These are phyloP conservation scores for Pteronura brasiliensis DNA, from an alignment of 2,113 vertebrate species.

Conservation along the genomic window DNA sequence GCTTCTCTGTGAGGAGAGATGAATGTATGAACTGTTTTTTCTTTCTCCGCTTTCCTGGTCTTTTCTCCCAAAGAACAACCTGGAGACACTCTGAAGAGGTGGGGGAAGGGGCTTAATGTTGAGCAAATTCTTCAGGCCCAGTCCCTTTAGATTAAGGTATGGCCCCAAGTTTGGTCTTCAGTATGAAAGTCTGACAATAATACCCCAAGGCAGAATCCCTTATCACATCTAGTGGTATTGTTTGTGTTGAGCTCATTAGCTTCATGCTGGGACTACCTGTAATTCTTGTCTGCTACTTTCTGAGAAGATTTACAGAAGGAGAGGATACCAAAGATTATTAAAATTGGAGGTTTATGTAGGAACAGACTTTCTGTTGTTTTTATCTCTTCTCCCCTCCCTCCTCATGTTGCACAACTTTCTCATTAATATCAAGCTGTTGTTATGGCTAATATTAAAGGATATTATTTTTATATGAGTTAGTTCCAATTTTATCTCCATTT, in stretches of 20 bases:
- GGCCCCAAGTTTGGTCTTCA: conserved; percentile 56
- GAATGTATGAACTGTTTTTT: background rate
- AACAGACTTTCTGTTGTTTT: conserved; percentile 46
- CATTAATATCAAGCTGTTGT: background rate
- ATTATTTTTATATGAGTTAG: conserved; percentile 17
- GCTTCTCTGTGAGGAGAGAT: background rate
- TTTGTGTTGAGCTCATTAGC: conserved; percentile 80
- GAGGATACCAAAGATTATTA: conserved; percentile 69
- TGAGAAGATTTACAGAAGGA: conserved; percentile 69
- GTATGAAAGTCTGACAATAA: conserved; percentile 67
- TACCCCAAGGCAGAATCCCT: conserved; percentile 45
- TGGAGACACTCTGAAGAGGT: background rate
- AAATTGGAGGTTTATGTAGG: conserved; percentile 56
- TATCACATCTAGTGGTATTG: conserved; percentile 47
- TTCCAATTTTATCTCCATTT: conserved; percentile 36
- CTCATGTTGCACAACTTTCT: conserved; percentile 25
- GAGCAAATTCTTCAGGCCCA: conserved; percentile 36
- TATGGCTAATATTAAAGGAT: background rate
- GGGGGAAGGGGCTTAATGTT: background rate
- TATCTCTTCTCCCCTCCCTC: background rate
- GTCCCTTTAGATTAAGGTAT: conserved; percentile 55
- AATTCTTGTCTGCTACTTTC: conserved; percentile 78
- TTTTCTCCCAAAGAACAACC: conserved; percentile 2
- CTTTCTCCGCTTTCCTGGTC: background rate
- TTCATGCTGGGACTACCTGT: conserved; percentile 73